Percentiles rank a stretch among this genome's conserved stretches.
Conservation (phyloP, 2,888 invertebrate species). For the Limnephilus lunatus region DNA sequence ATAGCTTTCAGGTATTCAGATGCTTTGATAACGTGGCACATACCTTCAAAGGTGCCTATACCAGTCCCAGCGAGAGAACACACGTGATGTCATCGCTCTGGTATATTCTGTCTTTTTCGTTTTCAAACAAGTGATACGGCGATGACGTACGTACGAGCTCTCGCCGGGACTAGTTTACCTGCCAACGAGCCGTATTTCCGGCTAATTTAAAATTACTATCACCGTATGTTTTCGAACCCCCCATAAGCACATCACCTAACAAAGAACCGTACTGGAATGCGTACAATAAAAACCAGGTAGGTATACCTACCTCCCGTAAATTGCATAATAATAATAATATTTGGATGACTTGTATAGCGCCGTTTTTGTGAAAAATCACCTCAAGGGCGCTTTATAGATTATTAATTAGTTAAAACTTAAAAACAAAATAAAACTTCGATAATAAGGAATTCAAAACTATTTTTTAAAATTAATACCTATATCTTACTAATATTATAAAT, state of each 20-base stretch:
- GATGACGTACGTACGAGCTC: too few relatives aligned
- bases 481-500: too few relatives aligned
- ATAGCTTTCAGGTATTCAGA: neutral
- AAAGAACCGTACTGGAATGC: neutral
- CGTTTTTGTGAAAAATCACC: too few relatives aligned
- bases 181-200: neutral
- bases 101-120: too few relatives aligned
- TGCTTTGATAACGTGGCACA: neutral
- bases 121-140: too few relatives aligned
- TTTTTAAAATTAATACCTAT: too few relatives aligned
- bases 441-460: neutral
- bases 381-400: too few relatives aligned
- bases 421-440: neutral
- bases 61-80: too few relatives aligned
- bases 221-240: neutral
- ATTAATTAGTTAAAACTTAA: neutral
- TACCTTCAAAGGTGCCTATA: neutral
- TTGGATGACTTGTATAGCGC: too few relatives aligned
- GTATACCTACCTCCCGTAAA: neutral
- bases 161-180: neutral
- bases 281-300: neutral
- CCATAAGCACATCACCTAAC: neutral
- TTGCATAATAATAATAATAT: too few relatives aligned
- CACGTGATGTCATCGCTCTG: too few relatives aligned
- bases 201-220: neutral